These are phyloP conservation scores for Ascaphus truei DNA, from an alignment of 2,113 vertebrate genomes.

Conservation along the genomic window DNA sequence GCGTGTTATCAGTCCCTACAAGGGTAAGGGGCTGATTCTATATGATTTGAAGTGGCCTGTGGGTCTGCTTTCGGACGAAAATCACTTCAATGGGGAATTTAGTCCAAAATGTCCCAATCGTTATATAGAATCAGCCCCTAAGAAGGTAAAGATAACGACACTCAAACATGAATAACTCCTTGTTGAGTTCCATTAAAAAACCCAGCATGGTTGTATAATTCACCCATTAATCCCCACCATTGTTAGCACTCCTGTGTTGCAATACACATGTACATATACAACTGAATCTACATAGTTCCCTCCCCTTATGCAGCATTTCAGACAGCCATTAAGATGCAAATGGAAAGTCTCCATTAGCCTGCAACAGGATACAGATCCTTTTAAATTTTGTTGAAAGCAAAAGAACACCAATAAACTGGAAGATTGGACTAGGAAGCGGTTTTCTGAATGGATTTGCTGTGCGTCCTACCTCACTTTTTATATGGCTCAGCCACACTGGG, in stretches of 20 bases:
- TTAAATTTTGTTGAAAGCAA: background rate
- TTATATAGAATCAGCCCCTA: too few relatives aligned
- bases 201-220: constrained; percentile 51
- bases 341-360: constrained; percentile 56
- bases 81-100: too few relatives aligned
- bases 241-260: constrained; percentile 25
- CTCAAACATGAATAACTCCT: too few relatives aligned
- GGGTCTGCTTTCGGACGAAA: too few relatives aligned
- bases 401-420: background rate
- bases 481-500: constrained; percentile 14
- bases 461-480: background rate
- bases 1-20: too few relatives aligned
- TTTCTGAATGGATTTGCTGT: constrained; percentile 5
- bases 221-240: constrained; percentile 6
- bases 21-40: too few relatives aligned
- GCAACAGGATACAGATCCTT: constrained; percentile 46
- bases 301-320: constrained; percentile 54
- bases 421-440: background rate
- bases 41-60: too few relatives aligned
- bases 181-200: too few relatives aligned
- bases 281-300: constrained; percentile 43
- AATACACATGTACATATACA: constrained; percentile 72
- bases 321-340: constrained; percentile 71
- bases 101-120: too few relatives aligned
- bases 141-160: too few relatives aligned